phyloP scores from a whole-genome alignment of 1,140 invertebrate genomes.

The Drosophila subpulchrella region DNA sequence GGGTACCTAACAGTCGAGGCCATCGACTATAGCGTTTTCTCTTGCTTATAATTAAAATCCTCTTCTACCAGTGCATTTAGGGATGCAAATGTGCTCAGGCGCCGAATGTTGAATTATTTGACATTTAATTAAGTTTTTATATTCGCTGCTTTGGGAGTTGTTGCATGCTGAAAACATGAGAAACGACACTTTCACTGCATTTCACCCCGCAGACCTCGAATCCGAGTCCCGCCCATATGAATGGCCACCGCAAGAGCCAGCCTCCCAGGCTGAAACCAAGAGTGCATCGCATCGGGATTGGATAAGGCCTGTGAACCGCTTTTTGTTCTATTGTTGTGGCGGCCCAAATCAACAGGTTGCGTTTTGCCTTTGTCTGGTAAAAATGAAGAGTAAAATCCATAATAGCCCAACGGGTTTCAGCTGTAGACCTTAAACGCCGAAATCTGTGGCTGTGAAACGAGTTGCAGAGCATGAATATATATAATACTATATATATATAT shows the following conservation, averaged over 20 bases:
- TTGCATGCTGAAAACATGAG: slow-evolving; percentile 56
- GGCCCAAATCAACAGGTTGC: slow-evolving; percentile 59
- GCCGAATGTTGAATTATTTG: slow-evolving; percentile 73
- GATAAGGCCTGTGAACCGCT: slow-evolving; percentile 35
- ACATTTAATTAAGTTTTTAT: slow-evolving; percentile 77
- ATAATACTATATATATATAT: slow-evolving; percentile 5
- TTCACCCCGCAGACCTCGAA: slow-evolving; percentile 24
- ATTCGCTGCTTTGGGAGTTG: slow-evolving; percentile 12
- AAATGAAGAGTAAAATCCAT: slow-evolving; percentile 70
- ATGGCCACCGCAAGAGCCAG: slow-evolving; percentile 7
- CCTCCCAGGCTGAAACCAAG: not conserved
- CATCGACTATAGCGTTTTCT: no score
- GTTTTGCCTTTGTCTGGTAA: slow-evolving; percentile 29
- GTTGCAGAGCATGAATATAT: slow-evolving; percentile 25
- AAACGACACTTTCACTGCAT: slow-evolving; percentile 81
- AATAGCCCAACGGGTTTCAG: slow-evolving; percentile 65
- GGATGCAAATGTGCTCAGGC: slow-evolving; percentile 53
- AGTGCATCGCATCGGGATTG: slow-evolving; percentile 41
- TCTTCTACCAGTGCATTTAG: slow-evolving; percentile 31
- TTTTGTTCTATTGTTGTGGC: slow-evolving; percentile 73
- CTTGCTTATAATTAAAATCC: no score
- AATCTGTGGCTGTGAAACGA: slow-evolving; percentile 44
- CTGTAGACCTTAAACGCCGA: slow-evolving; percentile 53
- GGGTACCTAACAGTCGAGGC: no score
- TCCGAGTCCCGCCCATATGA: slow-evolving; percentile 3